phyloP scores from a whole-genome alignment of 2,888 invertebrate genomes.

The Ceraclea dissimilis region DNA sequence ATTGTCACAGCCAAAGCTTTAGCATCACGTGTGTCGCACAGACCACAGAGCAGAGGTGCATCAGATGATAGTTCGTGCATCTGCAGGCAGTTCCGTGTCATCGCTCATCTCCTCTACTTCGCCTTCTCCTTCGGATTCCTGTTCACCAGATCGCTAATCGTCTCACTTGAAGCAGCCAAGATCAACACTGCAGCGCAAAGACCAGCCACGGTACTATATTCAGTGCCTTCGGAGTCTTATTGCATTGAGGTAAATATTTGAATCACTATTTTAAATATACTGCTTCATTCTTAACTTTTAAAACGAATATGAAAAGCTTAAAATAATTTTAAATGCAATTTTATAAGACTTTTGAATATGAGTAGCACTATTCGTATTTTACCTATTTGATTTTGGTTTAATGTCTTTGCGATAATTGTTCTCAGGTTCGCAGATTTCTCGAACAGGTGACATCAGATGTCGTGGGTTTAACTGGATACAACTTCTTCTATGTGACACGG shows the following conservation, averaged over 20 bases:
- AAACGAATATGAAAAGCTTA: too few relatives aligned
- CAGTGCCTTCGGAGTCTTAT: constrained; percentile 55
- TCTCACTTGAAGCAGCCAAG: constrained; percentile 55
- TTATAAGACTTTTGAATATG: too few relatives aligned
- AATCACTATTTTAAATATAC: not conserved
- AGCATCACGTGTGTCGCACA: not conserved
- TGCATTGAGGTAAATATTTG: constrained; percentile 48
- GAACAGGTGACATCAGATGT: constrained; percentile 35
- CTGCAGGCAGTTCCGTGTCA: constrained; percentile 42
- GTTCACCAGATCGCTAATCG: constrained; percentile 52
- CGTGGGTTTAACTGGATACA: constrained; percentile 34
- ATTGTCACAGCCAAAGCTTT: not conserved
- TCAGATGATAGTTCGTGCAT: constrained; percentile 7
- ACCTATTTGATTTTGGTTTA: too few relatives aligned
- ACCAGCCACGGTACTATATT: constrained; percentile 52
- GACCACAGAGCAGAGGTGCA: constrained; percentile 2
- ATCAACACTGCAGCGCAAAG: constrained; percentile 51
- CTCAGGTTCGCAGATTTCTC: constrained; percentile 34
- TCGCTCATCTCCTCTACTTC: constrained; percentile 54
- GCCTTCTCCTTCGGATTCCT: constrained; percentile 59
- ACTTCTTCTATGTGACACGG: constrained; percentile 37
- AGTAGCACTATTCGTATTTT: not conserved
- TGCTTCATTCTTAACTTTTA: not conserved
- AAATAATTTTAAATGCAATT: too few relatives aligned
- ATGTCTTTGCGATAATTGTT: too few relatives aligned